These are phyloP conservation scores for Catocala sponsa DNA, from an alignment of 2,888 invertebrate genomes.

Conservation along the genomic window DNA sequence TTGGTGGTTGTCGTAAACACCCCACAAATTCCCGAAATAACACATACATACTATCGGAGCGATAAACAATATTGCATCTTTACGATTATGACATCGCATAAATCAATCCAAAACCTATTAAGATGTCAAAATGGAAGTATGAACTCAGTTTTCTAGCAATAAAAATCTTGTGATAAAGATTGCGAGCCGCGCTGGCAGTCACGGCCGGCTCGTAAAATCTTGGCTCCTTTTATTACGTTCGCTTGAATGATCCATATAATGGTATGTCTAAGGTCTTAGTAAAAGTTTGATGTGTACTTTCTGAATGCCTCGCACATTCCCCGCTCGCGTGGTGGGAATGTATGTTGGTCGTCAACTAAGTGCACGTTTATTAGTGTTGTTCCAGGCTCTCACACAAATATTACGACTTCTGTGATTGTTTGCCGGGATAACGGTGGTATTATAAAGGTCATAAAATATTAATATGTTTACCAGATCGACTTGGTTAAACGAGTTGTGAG, in stretches of 20 bases:
- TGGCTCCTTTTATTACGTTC: conserved; percentile 70
- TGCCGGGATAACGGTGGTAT: neutral
- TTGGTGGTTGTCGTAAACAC: neutral
- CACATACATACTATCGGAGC: conserved; percentile 7
- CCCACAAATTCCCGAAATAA: conserved; percentile 6
- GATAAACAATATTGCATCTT: conserved; percentile 20
- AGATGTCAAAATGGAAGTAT: conserved; percentile 27
- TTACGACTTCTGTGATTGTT: neutral
- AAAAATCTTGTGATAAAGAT: conserved; percentile 71
- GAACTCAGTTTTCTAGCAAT: conserved; percentile 56
- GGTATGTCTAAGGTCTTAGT: conserved; percentile 62
- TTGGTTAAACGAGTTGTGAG: too few species aligned
- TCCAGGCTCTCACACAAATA: conserved; percentile 1
- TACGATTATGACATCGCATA: conserved; percentile 21
- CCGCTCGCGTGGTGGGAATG: conserved; percentile 48
- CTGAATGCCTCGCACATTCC: conserved; percentile 50
- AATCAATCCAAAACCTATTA: conserved; percentile 28
- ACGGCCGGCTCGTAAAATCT: conserved; percentile 76
- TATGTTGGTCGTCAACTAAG: conserved; percentile 33
- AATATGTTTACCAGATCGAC: conserved; percentile 4
- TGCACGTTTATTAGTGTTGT: conserved; percentile 45
- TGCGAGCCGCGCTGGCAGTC: conserved; percentile 56
- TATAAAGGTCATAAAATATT: neutral
- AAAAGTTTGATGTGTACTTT: conserved; percentile 68
- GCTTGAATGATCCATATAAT: conserved; percentile 72